Conservation (phyloP, 2,888 invertebrate genomes). For the Imbricaverruca yamaguchii region DNA sequence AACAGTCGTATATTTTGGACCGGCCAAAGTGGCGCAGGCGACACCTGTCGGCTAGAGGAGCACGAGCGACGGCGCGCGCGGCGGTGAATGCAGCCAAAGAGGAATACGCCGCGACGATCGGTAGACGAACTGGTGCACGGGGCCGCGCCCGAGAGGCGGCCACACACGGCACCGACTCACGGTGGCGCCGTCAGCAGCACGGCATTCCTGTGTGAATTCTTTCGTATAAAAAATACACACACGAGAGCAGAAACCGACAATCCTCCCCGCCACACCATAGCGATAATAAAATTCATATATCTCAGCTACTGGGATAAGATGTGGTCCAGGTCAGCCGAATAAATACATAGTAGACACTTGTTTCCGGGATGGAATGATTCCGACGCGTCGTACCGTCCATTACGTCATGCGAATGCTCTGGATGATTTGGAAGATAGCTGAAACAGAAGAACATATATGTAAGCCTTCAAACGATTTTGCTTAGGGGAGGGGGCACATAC, state of each 20-base stretch:
- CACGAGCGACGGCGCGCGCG: too few relatives aligned
- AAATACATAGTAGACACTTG: constrained; percentile 15
- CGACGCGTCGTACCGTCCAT: neutral
- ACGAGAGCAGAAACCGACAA: neutral
- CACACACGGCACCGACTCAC: too few relatives aligned
- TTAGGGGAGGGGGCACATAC: too few relatives aligned
- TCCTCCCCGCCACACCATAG: neutral
- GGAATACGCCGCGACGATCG: too few relatives aligned
- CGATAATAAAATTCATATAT: constrained; percentile 14
- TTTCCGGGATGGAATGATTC: constrained; percentile 12
- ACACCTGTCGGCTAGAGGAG: too few relatives aligned
- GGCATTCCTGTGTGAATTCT: neutral
- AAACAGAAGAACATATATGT: constrained; percentile 39
- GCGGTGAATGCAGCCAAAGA: too few relatives aligned
- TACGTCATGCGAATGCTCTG: constrained; percentile 79
- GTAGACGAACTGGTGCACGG: too few relatives aligned
- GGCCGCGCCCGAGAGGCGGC: too few relatives aligned
- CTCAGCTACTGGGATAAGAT: neutral
- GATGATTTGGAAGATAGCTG: constrained; percentile 95
- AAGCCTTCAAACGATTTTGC: too few relatives aligned
- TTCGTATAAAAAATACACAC: neutral
- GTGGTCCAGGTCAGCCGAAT: constrained; percentile 6
- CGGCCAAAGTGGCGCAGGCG: too few relatives aligned
- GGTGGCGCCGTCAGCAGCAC: too few relatives aligned
- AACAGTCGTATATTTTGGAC: too few relatives aligned